Base-by-base conservation (phyloP, 1,140 invertebrate genomes). In the Drosophila mauritiana region DNA sequence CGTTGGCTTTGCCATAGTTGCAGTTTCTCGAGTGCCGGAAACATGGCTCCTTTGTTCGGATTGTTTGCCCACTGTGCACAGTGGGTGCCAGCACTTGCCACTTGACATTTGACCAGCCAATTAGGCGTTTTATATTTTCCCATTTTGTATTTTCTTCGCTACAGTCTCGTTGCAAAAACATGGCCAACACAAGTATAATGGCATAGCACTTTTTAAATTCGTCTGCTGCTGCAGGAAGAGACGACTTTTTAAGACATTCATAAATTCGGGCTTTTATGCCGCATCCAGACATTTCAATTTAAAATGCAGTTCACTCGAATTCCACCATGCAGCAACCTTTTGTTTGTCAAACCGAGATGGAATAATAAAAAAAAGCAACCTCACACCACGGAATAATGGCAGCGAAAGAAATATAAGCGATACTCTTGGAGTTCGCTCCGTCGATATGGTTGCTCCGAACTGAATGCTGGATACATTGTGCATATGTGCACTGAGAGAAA, bases 101-200 rank as follows among this genome's bases (percentile, higher is more conserved):
- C 67, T 69, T 65, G 34, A 65, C 59, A 65, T 65, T 70, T 70
- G 51, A 57, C 51, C 51, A 36, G 52, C 65, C 64, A 70, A 70
- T 70, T 70, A 68, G 64, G 64, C 64, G 20, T 48, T 36, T 15
- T 39, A 1, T 20, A 43, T 42, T 43, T 20, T 4, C 2, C 42
- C 65, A 69, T 67, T 54, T 54, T 31, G 27, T 37, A 36, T 36
- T 56, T 56, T 56, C 39, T 48, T 11, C 6, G 4, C 4, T 15
- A 7, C n/a, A 31, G 4, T 31, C 25, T 49, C 59, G 45, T 42
- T 51, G 12, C 15, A 3, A 7, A 5, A 64, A 64, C 55, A n/a
- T 36, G 45, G 49, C n/a, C 22, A n/a, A 25, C 15, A 34, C 22
- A 69, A 55, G 6, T 1, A 15, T 2, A 15, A 42, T 25, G n/a